These are phyloP conservation scores for Chamaedrilus cognettii DNA, from an alignment of 2,888 invertebrate genomes.

Conservation along the genomic window DNA sequence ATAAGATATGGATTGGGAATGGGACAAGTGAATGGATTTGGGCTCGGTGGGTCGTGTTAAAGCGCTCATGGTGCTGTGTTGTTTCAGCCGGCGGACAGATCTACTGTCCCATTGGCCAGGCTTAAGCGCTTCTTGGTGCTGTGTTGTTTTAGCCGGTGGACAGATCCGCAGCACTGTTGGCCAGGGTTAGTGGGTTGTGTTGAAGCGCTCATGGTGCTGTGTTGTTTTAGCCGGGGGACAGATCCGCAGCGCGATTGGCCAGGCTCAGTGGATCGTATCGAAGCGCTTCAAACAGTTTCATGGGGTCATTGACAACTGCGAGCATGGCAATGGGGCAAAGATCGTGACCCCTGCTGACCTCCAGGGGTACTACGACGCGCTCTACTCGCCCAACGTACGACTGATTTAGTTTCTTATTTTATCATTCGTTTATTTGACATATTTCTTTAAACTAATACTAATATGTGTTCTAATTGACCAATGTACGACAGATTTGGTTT, in stretches of 20 bases:
- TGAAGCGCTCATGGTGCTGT: not conserved
- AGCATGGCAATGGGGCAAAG: conserved; percentile 58
- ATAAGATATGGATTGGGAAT: too few relatives aligned
- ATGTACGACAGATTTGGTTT: too few relatives aligned
- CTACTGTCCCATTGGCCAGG: conserved; percentile 57
- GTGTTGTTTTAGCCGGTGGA: conserved; percentile 47
- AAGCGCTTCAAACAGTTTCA: conserved; percentile 61
- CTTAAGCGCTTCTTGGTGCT: too few relatives aligned
- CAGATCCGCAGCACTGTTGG: conserved; percentile 58
- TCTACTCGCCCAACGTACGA: conserved; percentile 57
- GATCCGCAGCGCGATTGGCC: conserved; percentile 57
- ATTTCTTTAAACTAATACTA: too few relatives aligned
- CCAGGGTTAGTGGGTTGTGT: too few relatives aligned
- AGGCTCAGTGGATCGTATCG: conserved; percentile 59
- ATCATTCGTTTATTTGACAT: too few relatives aligned
- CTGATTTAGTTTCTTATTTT: too few relatives aligned
- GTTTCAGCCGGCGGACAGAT: conserved; percentile 56
- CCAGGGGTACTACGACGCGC: conserved; percentile 63
- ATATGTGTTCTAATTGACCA: too few relatives aligned
- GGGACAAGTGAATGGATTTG: too few relatives aligned
- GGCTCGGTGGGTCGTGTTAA: too few relatives aligned
- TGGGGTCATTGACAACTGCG: conserved; percentile 60
- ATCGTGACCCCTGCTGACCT: conserved; percentile 58
- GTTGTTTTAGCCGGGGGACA: conserved; percentile 51
- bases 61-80: not conserved